Evolutionary conservation across 2,888 invertebrate genomes (phyloP).

Genomic region (Teinopalpus imperialis): DNA sequence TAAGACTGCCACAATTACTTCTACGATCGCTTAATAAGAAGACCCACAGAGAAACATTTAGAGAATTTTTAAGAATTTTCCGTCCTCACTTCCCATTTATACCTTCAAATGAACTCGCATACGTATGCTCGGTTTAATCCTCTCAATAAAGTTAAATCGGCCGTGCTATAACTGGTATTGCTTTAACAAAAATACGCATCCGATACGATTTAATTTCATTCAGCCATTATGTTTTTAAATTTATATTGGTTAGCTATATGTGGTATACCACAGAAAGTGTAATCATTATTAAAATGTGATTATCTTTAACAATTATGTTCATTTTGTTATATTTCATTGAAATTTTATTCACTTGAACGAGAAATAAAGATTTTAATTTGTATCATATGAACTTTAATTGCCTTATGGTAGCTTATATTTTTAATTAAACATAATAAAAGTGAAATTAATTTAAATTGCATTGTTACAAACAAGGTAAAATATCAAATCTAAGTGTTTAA

Average conservation of each 20-base stretch:
- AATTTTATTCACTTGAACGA: not conserved
- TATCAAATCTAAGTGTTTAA: conserved; percentile 18
- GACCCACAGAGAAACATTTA: conserved; percentile 55
- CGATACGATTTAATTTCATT: conserved; percentile 46
- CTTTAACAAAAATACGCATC: conserved; percentile 59
- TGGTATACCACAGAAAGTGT: conserved; percentile 3
- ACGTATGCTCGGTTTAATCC: conserved; percentile 64
- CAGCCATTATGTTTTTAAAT: conserved; percentile 22
- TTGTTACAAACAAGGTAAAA: conserved; percentile 1
- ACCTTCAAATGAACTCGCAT: conserved; percentile 50
- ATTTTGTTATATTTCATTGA: no score
- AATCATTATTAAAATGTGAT: not conserved
- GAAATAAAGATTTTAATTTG: not conserved
- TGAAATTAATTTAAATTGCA: not conserved
- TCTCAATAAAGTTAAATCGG: conserved; percentile 64
- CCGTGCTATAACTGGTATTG: conserved; percentile 67
- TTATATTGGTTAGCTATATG: conserved; percentile 3
- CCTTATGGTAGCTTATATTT: no score
- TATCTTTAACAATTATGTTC: not conserved
- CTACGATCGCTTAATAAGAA: conserved; percentile 68
- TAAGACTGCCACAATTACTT: conserved; percentile 76
- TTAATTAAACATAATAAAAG: not conserved
- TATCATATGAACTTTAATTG: no score
- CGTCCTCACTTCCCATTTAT: conserved; percentile 41
- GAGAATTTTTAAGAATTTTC: conserved; percentile 62